These are phyloP conservation scores for Samia ricini DNA, from an alignment of 1,140 invertebrate species.

Conservation along the genomic window DNA sequence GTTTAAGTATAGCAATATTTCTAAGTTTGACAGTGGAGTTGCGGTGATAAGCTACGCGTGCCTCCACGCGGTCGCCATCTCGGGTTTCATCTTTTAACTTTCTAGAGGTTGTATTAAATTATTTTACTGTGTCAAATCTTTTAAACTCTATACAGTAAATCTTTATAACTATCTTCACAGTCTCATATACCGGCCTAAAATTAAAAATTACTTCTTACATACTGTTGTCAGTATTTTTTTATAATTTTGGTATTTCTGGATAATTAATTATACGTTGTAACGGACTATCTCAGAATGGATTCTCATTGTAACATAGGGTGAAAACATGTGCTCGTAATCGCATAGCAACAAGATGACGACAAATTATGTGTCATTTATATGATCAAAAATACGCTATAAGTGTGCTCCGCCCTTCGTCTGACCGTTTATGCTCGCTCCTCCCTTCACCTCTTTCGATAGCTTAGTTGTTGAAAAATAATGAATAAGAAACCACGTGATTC, in stretches of 20 bases:
- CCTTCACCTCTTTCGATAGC: slow-evolving; percentile 56
- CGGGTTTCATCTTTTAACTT: slow-evolving; percentile 58
- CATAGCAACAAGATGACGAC: slow-evolving; percentile 55
- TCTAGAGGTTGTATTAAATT: slow-evolving; percentile 48
- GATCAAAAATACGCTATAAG: slow-evolving; percentile 43
- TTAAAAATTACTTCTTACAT: too few species aligned
- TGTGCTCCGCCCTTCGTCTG: slow-evolving; percentile 61
- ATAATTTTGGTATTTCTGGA: neutral
- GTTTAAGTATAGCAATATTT: slow-evolving; percentile 51
- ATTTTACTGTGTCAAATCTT: slow-evolving; percentile 60
- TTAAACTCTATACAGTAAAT: slow-evolving; percentile 66
- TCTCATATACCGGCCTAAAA: too few species aligned
- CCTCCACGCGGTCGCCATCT: slow-evolving; percentile 29
- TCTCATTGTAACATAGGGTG: slow-evolving; percentile 30
- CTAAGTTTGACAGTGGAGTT: slow-evolving; percentile 62
- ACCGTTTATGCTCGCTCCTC: slow-evolving; percentile 61
- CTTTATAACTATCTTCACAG: slow-evolving; percentile 69
- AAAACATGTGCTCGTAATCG: slow-evolving; percentile 45
- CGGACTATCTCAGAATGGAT: too few species aligned
- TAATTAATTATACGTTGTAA: slow-evolving; percentile 24
- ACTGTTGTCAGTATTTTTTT: slow-evolving; percentile 24
- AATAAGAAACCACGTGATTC: slow-evolving; percentile 45
- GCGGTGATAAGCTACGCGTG: slow-evolving; percentile 27
- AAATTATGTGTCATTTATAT: slow-evolving; percentile 48
- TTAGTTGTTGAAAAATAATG: slow-evolving; percentile 50